Conservation (phyloP, 2,113 vertebrate genomes). For the Camelus bactrianus region DNA sequence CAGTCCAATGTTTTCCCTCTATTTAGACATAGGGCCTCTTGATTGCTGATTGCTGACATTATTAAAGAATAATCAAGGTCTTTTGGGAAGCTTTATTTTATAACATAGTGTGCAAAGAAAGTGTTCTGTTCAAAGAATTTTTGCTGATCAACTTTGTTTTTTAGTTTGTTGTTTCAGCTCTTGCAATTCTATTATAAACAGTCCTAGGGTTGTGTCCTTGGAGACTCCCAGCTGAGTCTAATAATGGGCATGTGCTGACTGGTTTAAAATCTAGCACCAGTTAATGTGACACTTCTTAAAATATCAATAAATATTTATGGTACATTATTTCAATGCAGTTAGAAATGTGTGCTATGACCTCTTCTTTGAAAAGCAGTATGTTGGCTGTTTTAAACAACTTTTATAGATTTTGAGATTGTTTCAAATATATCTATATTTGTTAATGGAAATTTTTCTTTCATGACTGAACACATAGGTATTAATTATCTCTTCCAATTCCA, state of each 20-base stretch:
- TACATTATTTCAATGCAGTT: background rate
- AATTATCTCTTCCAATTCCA: background rate
- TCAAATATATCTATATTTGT: background rate
- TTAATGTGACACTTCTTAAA: background rate
- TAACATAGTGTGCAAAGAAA: background rate
- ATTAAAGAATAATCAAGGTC: background rate
- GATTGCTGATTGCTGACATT: background rate
- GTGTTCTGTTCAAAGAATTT: conserved; percentile 11
- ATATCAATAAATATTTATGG: conserved; percentile 46
- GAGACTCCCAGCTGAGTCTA: background rate
- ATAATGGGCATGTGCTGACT: background rate
- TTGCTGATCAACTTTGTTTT: background rate
- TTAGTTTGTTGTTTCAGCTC: conserved; percentile 6
- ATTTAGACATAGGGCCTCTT: background rate
- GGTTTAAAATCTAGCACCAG: background rate
- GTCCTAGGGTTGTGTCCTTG: background rate
- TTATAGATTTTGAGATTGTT: background rate
- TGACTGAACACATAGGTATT: background rate
- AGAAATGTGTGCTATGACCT: background rate
- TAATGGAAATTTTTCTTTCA: background rate
- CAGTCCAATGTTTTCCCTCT: background rate
- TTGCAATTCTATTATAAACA: background rate
- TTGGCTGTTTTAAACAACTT: background rate
- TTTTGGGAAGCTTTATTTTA: background rate
- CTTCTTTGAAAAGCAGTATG: background rate